Percentiles rank a stretch among this genome's conserved stretches.
These are phyloP conservation scores for Ptilonorhynchus violaceus DNA, from an alignment of 2,113 vertebrate species.

Conservation along the genomic window DNA sequence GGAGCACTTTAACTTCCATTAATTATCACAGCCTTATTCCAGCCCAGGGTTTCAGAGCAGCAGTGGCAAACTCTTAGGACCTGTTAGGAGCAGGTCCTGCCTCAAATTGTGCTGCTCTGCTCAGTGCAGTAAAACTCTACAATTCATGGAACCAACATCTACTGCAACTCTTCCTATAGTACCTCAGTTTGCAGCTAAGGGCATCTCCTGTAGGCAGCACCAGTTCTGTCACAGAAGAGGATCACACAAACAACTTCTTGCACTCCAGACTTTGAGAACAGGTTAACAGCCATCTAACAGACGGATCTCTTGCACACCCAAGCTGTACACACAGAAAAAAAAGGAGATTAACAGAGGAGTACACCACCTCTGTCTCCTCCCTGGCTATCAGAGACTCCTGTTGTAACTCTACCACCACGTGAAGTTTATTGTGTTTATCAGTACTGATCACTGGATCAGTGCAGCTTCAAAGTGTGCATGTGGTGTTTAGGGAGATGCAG, in stretches of 20 bases:
- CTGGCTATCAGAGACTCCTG: neutral
- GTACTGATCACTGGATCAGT: neutral
- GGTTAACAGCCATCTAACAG: neutral
- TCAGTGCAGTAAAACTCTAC: neutral
- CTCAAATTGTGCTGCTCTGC: neutral
- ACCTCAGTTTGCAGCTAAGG: neutral
- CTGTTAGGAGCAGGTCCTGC: neutral
- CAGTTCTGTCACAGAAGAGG: neutral
- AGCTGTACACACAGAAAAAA: neutral
- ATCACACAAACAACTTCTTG: neutral
- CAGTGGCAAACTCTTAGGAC: neutral
- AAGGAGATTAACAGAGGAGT: neutral
- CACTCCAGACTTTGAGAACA: neutral
- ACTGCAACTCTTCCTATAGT: neutral
- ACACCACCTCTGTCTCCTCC: neutral
- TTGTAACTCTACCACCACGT: neutral
- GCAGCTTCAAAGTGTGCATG: neutral
- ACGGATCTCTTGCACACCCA: neutral
- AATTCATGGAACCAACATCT: neutral
- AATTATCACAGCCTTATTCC: conserved; percentile 9
- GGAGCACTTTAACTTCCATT: conserved; percentile 20
- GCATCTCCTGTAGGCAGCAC: neutral
- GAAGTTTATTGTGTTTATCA: conserved; percentile 13
- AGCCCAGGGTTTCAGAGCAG: neutral
- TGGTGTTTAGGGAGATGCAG: neutral